A percentile compares a stretch with the other conserved stretches of the same genome.
Conservation (phyloP, 2,888 invertebrate genomes). For the Patella pellucida region DNA sequence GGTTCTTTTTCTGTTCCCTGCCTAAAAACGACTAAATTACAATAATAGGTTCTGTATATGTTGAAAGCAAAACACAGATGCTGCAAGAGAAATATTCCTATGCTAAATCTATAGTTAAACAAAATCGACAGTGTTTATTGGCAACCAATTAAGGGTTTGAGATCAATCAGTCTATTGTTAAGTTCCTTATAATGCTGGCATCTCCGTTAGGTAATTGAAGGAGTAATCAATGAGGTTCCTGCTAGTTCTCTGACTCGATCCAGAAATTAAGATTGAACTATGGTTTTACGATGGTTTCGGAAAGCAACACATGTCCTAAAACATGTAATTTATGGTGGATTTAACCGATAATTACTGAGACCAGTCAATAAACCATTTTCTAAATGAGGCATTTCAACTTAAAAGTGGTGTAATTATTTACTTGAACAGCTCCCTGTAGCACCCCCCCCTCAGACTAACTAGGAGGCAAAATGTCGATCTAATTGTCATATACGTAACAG, state of each 20-base stretch:
- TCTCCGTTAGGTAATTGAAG: neutral
- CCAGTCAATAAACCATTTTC: constrained; percentile 11
- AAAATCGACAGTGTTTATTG: no score
- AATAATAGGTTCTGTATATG: no score
- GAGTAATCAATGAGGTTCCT: constrained; percentile 5
- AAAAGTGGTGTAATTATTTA: constrained; percentile 9
- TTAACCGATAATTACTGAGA: constrained; percentile 1
- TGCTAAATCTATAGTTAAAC: no score
- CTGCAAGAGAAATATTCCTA: no score
- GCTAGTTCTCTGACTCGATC: neutral
- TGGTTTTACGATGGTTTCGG: neutral
- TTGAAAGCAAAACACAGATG: no score
- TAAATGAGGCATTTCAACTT: constrained; percentile 4
- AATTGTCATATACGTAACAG: no score
- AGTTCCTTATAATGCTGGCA: neutral
- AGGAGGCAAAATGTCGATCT: no score
- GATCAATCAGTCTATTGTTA: no score
- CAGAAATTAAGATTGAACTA: neutral
- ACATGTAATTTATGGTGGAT: constrained; percentile 4
- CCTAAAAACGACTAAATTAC: no score
- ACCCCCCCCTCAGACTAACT: no score
- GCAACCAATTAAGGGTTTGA: no score
- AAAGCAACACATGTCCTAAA: constrained; percentile 10
- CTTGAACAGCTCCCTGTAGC: neutral
- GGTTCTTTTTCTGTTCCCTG: no score